These are phyloP conservation scores for Nyctereutes procyonoides DNA, from an alignment of 2,113 vertebrate species.

Conservation along the genomic window DNA sequence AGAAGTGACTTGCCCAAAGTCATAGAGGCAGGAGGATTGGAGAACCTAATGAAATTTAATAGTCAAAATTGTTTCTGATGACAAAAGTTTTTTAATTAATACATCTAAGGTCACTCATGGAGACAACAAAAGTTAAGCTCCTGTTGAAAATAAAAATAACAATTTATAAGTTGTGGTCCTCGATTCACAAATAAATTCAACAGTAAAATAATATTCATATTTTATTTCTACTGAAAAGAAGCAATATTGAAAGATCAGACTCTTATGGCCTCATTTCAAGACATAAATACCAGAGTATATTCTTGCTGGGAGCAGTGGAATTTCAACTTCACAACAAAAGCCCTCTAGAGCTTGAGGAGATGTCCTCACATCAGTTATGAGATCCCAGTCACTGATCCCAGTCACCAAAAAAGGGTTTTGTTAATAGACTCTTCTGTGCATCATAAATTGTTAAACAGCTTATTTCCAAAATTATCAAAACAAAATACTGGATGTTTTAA, in stretches of 20 bases:
- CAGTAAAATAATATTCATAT: not conserved
- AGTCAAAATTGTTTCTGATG: not conserved
- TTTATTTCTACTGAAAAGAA: not conserved
- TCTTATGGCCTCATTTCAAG: not conserved
- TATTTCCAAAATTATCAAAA: conserved; percentile 54
- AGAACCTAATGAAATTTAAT: not conserved
- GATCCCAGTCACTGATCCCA: not conserved
- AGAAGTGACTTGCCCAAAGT: not conserved
- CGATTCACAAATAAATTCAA: conserved; percentile 29
- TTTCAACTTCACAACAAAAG: not conserved
- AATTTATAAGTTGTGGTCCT: not conserved
- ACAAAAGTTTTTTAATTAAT: not conserved
- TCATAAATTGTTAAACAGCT: not conserved
- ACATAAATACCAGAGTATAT: not conserved
- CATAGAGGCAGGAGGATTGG: not conserved
- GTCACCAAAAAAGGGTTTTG: not conserved
- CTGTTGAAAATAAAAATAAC: conserved; percentile 19
- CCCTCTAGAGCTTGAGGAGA: not conserved
- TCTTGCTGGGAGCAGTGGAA: not conserved
- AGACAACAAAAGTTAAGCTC: not conserved
- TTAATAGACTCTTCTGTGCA: not conserved
- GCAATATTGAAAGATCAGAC: not conserved
- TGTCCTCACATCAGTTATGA: no score
- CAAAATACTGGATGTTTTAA: conserved; percentile 4
- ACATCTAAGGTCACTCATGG: not conserved